Percentiles rank a stretch among this genome's conserved stretches.
Evolutionary conservation across 2,113 vertebrate genomes (phyloP).

Genomic region (Myocastor coypus): DNA sequence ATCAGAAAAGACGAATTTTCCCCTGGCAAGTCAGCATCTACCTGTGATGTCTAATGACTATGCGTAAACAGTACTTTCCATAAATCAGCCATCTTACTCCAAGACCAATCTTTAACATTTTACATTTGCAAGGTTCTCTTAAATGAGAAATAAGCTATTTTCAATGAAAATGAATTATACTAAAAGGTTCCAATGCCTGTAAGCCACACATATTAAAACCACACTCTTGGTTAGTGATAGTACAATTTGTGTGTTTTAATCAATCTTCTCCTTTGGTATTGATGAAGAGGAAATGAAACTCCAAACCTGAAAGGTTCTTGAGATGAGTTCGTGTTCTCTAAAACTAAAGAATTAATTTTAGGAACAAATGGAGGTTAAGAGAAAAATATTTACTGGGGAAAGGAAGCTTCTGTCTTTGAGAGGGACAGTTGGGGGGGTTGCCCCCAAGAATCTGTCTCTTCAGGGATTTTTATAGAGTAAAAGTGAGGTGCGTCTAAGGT

Average conservation of each 20-base stretch:
- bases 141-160: not conserved
- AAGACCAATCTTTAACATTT: not conserved
- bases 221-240: not conserved
- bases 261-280: not conserved
- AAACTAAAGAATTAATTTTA: too few species aligned
- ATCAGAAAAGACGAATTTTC: constrained; percentile 33
- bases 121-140: not conserved
- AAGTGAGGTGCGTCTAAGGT: too few species aligned
- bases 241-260: not conserved
- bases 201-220: not conserved
- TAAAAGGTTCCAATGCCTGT: not conserved
- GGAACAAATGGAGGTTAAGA: too few species aligned
- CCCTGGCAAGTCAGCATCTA: not conserved
- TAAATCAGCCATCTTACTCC: constrained; percentile 2
- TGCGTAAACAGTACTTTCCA: constrained; percentile 1
- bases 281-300: too few species aligned
- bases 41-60: not conserved
- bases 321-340: too few species aligned
- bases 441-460: too few species aligned
- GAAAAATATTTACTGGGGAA: too few species aligned
- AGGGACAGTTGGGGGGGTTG: too few species aligned
- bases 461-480: too few species aligned
- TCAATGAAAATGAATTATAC: not conserved
- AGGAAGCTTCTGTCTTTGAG: too few species aligned
- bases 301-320: too few species aligned